Percentiles rank a stretch among this genome's conserved stretches.
Conservation (phyloP, 1,140 invertebrate species). For the Saccostrea glomerata region DNA sequence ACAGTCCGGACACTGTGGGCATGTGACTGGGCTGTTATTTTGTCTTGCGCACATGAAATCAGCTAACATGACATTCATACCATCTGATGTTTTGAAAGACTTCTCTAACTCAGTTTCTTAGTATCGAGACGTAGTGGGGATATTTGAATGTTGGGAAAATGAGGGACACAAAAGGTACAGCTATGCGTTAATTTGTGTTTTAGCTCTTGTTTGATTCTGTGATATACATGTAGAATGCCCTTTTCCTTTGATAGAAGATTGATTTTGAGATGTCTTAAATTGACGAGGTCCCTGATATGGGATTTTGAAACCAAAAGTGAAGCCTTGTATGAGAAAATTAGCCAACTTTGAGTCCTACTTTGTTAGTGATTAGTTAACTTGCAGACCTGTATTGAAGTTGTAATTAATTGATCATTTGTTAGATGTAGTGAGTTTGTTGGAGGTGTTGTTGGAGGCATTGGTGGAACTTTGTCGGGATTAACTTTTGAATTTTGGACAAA, state of each 20-base stretch:
- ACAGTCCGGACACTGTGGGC: too few species aligned
- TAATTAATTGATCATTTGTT: neutral
- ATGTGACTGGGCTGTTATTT: neutral
- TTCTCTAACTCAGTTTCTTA: conserved; percentile 46
- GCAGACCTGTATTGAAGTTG: neutral
- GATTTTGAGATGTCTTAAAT: neutral
- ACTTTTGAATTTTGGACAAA: neutral
- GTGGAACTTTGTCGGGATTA: neutral
- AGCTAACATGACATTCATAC: conserved; percentile 9
- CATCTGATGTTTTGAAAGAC: conserved; percentile 55
- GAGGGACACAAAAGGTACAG: conserved; percentile 40
- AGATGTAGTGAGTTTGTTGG: neutral
- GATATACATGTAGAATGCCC: neutral
- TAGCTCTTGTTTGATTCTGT: conserved; percentile 41
- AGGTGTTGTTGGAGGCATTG: neutral
- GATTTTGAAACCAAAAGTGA: conserved; percentile 40
- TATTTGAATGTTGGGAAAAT: neutral
- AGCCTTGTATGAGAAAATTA: conserved; percentile 18
- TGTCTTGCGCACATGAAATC: conserved; percentile 36
- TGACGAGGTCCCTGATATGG: neutral
- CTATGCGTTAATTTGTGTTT: conserved; percentile 9
- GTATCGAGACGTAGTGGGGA: conserved; percentile 45
- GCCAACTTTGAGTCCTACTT: neutral
- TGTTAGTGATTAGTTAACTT: neutral
- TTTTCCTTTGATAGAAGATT: neutral